Evolutionary conservation across 2,888 invertebrate genomes (phyloP).

Genomic region (Priapulus caudatus): DNA sequence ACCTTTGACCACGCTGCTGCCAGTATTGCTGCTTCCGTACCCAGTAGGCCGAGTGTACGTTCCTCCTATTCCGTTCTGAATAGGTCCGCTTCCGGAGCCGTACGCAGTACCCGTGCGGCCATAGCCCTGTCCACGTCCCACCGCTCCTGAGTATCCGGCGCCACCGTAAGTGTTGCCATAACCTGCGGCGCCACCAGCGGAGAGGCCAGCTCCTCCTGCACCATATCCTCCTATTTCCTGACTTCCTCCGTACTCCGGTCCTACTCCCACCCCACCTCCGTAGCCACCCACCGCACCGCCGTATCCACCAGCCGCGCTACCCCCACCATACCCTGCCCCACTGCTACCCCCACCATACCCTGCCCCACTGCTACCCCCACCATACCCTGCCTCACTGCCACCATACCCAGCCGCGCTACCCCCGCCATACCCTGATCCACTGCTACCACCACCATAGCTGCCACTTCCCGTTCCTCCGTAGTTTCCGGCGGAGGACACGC

Average conservation of each 20-base stretch:
- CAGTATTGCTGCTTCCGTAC: background rate
- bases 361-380: background rate
- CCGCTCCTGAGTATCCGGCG: background rate
- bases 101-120: background rate
- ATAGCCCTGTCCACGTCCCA: background rate
- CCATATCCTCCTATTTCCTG: background rate
- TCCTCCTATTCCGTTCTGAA: background rate
- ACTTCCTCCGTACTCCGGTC: background rate
- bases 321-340: conserved; percentile 1
- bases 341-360: conserved; percentile 1
- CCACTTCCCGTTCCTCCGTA: background rate
- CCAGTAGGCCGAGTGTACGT: background rate
- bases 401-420: background rate
- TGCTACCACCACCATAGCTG: background rate
- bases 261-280: background rate
- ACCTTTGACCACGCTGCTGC: background rate
- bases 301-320: background rate
- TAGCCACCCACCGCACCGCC: background rate
- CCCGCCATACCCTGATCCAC: conserved; percentile 3
- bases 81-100: background rate
- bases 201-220: background rate
- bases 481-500: background rate
- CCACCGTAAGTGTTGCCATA: background rate
- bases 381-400: background rate
- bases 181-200: background rate